A percentile compares a stretch with the other conserved stretches of the same genome.
Conservation (phyloP, 2,888 invertebrate species). For the Perithous albicinctus region DNA sequence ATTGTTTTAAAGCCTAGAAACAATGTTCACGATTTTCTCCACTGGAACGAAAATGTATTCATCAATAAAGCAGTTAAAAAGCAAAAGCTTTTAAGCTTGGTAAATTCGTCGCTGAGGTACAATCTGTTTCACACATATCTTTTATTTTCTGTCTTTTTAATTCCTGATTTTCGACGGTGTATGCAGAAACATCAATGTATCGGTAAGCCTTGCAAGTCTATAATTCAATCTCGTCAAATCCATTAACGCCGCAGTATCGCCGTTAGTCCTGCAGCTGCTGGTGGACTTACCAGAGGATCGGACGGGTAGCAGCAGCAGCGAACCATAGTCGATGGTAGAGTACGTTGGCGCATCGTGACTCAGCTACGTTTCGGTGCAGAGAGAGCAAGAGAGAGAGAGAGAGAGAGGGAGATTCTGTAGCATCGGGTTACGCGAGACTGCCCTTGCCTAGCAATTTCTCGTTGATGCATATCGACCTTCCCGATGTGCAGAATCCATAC, state of each 20-base stretch:
- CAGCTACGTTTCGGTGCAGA: slow-evolving; percentile 23
- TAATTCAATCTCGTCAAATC: slow-evolving; percentile 68
- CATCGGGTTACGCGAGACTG: slow-evolving; percentile 24
- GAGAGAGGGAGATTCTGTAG: slow-evolving; percentile 25
- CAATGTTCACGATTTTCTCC: too few species aligned
- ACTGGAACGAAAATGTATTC: too few species aligned
- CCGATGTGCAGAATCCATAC: not conserved
- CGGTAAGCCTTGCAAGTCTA: slow-evolving; percentile 37
- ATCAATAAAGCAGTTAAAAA: too few species aligned
- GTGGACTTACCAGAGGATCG: slow-evolving; percentile 41
- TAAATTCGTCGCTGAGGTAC: too few species aligned
- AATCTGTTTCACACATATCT: too few species aligned
- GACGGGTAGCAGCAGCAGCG: slow-evolving; percentile 27
- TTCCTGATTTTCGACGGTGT: too few species aligned
- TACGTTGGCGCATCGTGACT: slow-evolving; percentile 44
- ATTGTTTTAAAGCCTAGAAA: too few species aligned
- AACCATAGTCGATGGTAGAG: slow-evolving; percentile 35
- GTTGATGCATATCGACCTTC: slow-evolving; percentile 2
- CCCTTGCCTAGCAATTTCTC: slow-evolving; percentile 22
- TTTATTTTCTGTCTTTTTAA: too few species aligned
- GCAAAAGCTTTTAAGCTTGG: too few species aligned
- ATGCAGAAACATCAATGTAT: slow-evolving; percentile 31
- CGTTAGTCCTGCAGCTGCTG: slow-evolving; percentile 37
- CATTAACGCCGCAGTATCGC: slow-evolving; percentile 58
- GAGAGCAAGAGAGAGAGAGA: slow-evolving; percentile 3